Evolutionary conservation across 2,888 invertebrate genomes (phyloP), one percentile per base, ranked within the genome.

Genomic region (Pammene aurita): DNA sequence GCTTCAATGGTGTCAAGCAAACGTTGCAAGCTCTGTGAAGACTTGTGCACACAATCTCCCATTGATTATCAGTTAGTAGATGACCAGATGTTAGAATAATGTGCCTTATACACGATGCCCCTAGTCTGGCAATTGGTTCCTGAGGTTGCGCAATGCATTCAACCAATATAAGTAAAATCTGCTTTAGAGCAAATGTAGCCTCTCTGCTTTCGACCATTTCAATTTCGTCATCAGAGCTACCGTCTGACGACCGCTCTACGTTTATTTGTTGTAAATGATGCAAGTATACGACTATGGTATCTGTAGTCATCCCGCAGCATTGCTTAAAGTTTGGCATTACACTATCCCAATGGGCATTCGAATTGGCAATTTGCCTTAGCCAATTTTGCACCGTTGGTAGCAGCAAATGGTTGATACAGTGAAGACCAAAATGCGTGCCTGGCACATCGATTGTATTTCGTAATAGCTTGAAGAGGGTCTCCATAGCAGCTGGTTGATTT

Each of bases 361-460:
- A 94, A 76, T 96, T 95, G 14, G 95, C 93, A 18, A 95, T 94
- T 83, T 96, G 95, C 11, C 98, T 93, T 70, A 98, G 89, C 98
- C 98, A 98, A 79, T 96, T 96, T 88, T 99, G 98, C 14, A 98
- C 96, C 93, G 97, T 96, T 0, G 98, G 98, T 65, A 99, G 92
- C 7, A 99, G 89, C 63, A 98, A 90, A 84, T 98, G 97, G 84
- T 98, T 98, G 68, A 98, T 96, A 85, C 98, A 98, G 81, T 97
- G 97, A 67, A 98, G 93, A 0, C 97, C 98, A 84, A 98, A 98
- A 76, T 96, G 95, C 2, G 97, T 95, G 34, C 98, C 98, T 9
- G 98, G 98, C 38, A 95, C 95, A 58, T 95, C 94, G 6, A 96
- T 90, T 7, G 96, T 94, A 75, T 96, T 96, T 78, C 95, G 94